These are phyloP conservation scores for Trigoniulus corallinus DNA, from an alignment of 1,140 invertebrate species.

Conservation along the genomic window DNA sequence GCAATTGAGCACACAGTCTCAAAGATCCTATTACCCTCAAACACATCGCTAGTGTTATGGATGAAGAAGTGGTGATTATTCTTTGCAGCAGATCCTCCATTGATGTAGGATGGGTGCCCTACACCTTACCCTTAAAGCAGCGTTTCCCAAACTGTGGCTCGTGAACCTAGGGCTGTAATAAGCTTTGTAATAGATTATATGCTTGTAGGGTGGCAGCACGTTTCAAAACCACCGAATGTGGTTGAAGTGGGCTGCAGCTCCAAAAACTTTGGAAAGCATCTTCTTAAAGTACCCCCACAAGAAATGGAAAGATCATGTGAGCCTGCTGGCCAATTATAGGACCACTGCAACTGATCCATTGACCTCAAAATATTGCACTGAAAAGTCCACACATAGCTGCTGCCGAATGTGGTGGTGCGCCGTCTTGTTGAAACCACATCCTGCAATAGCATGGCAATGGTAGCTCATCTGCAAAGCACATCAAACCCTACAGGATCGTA, in stretches of 20 bases:
- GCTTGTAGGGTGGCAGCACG: too few species aligned
- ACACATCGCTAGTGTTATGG: background rate
- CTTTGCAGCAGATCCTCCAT: background rate
- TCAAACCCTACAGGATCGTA: background rate
- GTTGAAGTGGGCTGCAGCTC: too few species aligned
- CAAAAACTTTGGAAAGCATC: too few species aligned
- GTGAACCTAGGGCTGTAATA: too few species aligned
- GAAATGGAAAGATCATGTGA: slow-evolving; percentile 28
- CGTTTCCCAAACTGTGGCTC: too few species aligned
- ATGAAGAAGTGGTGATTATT: background rate
- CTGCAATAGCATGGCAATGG: background rate
- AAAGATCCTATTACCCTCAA: background rate
- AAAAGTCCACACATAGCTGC: slow-evolving; percentile 18
- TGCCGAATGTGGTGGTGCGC: slow-evolving; percentile 22
- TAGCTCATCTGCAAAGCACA: background rate
- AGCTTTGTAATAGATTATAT: too few species aligned
- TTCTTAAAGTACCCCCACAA: slow-evolving; percentile 25
- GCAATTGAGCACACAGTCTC: slow-evolving; percentile 2
- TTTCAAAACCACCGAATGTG: too few species aligned
- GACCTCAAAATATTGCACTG: slow-evolving; percentile 20
- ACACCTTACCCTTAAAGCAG: too few species aligned
- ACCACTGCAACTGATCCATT: slow-evolving; percentile 26
- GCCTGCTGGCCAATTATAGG: slow-evolving; percentile 24
- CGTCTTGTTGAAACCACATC: slow-evolving; percentile 25
- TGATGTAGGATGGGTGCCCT: background rate